Evolutionary conservation across 1,140 invertebrate species (phyloP), one percentile per base, ranked within the genome.

Genomic region (Dufourea novaeangliae): DNA sequence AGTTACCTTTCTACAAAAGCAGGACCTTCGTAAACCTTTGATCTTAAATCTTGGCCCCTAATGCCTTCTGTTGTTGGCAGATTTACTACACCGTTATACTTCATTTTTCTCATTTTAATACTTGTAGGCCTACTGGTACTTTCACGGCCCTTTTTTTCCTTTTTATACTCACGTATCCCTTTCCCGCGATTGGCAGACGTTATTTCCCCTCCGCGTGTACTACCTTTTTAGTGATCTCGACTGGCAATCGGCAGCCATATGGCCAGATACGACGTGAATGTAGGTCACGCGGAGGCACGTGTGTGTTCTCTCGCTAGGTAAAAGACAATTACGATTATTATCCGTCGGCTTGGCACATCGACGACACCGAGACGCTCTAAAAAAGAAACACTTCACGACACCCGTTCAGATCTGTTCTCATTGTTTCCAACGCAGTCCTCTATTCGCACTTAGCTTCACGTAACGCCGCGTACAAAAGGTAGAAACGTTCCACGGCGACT

Each of bases 201-300:
- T 68, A 27, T 44, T 54, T n/a, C 27, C 44, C 14, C 22, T 46
- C 25, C 6, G 10, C 44, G 34, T 17, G 74, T 34, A 37, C 39
- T 17, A 34, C 29, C 34, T 34, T 44, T 56, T 67, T 17, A 17
- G 12, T 1, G 37, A 34, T 32, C 32, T n/a, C 20, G 4, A 17
- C 67, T 71, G 10, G n/a, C 44, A 34, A 41, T 62, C 44, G 22
- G 1, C 6, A 3, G n/a, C 67, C 75, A 77, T 71, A 62, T 71
- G 56, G 74, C 14, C 41, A 20, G 34, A 77, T 25, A 37, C 34
- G 32, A 12, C 12, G n/a, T n/a, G 27, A 52, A 77, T 62, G 62
- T 77, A 71, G 68, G 75, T 77, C 68, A 54, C 11, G 14, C 41
- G 8, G 10, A 32, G 57, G 12, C 68, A 71, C 44, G 68, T 77